Base-by-base conservation (phyloP, 2,113 vertebrate genomes). In the Turnix velox region DNA sequence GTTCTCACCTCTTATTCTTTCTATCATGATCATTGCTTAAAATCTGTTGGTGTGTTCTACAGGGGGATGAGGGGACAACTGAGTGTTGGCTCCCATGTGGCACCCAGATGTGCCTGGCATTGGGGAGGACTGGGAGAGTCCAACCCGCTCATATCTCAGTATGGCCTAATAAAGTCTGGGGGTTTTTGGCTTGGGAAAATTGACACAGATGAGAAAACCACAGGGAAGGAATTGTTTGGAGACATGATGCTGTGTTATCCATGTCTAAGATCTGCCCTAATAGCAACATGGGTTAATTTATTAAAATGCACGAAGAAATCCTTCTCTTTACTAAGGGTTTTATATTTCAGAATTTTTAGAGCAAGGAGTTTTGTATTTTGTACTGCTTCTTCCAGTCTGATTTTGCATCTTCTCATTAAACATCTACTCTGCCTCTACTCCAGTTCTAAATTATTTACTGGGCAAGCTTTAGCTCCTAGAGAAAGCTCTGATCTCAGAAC, bases 341-440 rank as follows among this genome's bases (percentile, higher is more conserved):
- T 0, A 0, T 18, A 16, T 57, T 54, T 62, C 17, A 24, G 43
- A 58, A 1, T 24, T 73, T 69, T 69, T 48, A 61, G 24, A 73
- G 33, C 8, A 27, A 78, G 59, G 58, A 42, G 46, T 69, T 62
- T 30, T 33, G 9, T n/a, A 4, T 35, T 83, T 90, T 73, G 8
- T 24, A 33, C 43, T 54, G 46, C 28, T 39, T 24, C 12, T 76
- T 73, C 42, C 27, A 4, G 33, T 6, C 8, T 0, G n/a, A 40
- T 84, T 88, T 62, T 42, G 0, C 23, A 12, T 65, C 54, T 65
- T 22, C 15, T 51, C 23, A 3, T 33, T 52, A 25, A 43, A 33
- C 25, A 67, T 7, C 43, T 11, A 14, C 23, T 6, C 8, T 42
- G 46, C 68, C 80, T 18, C 63, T 49, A 20, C 22, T 69, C 43